These are phyloP conservation scores for Agraylea sexmaculata DNA, from an alignment of 1,140 invertebrate species.

Conservation along the genomic window DNA sequence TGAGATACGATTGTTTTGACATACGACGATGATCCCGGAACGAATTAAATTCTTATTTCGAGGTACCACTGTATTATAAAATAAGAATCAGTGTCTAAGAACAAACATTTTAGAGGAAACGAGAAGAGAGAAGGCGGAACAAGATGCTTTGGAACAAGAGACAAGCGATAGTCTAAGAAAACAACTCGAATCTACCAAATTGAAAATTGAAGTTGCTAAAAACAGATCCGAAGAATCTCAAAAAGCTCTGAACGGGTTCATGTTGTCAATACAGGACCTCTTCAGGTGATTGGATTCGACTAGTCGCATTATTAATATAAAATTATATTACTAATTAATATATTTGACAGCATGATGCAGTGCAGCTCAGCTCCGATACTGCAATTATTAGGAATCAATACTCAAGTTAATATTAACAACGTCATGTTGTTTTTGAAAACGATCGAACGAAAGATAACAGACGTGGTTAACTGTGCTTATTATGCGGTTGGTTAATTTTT, in stretches of 20 bases:
- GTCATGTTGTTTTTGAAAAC: conserved; percentile 62
- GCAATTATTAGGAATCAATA: conserved; percentile 52
- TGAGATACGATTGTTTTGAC: too few species aligned
- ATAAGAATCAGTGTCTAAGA: too few species aligned
- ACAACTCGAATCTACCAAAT: conserved; percentile 7
- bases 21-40: too few species aligned
- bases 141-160: conserved; percentile 15
- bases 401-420: conserved; percentile 53
- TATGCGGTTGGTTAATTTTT: conserved; percentile 12
- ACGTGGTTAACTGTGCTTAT: conserved; percentile 20
- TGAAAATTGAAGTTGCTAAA: conserved; percentile 37
- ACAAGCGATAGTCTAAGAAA: conserved; percentile 12
- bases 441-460: conserved; percentile 46
- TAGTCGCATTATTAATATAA: neutral
- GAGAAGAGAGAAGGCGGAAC: conserved; percentile 14
- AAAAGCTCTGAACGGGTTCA: conserved; percentile 36
- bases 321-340: neutral
- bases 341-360: conserved; percentile 34
- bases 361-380: conserved; percentile 60
- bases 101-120: conserved; percentile 14
- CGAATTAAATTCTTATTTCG: too few species aligned
- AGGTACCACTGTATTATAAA: too few species aligned
- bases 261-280: conserved; percentile 44
- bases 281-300: conserved; percentile 27
- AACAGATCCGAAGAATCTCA: conserved; percentile 37